Evolutionary conservation across 2,888 invertebrate species (phyloP), one percentile per base, ranked within the genome.

Genomic region (Platerodrilus igneus): DNA sequence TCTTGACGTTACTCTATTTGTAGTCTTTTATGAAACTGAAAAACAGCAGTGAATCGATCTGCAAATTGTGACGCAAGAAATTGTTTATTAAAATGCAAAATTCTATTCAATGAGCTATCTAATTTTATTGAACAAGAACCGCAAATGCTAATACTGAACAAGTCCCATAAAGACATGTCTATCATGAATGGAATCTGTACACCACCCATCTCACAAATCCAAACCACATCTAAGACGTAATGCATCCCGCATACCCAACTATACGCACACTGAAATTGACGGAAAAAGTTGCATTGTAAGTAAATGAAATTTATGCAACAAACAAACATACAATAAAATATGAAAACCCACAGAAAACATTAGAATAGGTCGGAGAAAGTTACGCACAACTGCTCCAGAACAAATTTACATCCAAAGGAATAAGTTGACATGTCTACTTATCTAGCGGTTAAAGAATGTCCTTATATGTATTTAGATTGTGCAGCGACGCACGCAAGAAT

Each of bases 361-460:
- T 40, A 44, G 40, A 44, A 33, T 37, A 37, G 41, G 32, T 32
- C 28, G 36, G 39, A 41, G 45, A 52, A 52, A 53, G 60, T 60
- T 60, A 62, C 59, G 61, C 60, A 61, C 58, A 61, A 61, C 56
- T 60, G 61, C 57, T 57, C 58, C 57, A 57, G 57, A 57, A 65
- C 64, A 66, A 66, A 67, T 67, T 67, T 66, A 67, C 66, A 67
- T 67, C 66, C 64, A 66, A 66, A 67, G 66, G 66, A 64, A 63
- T 65, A 62, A 63, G 51, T 54, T 64, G 66, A 67, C 66, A 62
- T 67, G 65, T 62, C 65, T 63, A 64, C 64, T 65, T 64, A 65
- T 64, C 66, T 64, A 63, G 57, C 60, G 57, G 56, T 59, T 61
- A 62, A 64, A 62, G 63, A 63, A 65, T 65, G 64, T 64, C 63